Evolutionary conservation across 1,140 invertebrate genomes (phyloP).

Genomic region (Belonocnema kinseyi): DNA sequence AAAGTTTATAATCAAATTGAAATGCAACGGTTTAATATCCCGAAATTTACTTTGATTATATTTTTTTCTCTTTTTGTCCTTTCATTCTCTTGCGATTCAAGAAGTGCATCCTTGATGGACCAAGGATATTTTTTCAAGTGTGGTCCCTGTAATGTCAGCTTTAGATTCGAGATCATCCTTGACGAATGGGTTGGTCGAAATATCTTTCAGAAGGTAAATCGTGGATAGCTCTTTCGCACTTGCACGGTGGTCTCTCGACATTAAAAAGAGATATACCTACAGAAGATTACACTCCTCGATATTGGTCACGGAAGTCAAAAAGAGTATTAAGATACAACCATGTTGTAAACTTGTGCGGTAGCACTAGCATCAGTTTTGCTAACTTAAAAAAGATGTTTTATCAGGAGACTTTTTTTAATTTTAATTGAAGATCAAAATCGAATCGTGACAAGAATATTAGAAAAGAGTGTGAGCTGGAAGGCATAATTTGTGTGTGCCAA

Average conservation of each 20-base stretch:
- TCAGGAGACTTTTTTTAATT: background rate
- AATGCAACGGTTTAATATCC: too few relatives aligned
- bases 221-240: background rate
- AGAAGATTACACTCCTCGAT: constrained; percentile 1
- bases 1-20: too few relatives aligned
- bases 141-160: constrained; percentile 44
- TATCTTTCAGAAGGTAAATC: constrained; percentile 54
- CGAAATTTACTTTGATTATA: background rate
- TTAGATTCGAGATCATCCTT: constrained; percentile 58
- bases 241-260: constrained; percentile 16
- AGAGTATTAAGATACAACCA: background rate
- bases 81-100: constrained; percentile 45
- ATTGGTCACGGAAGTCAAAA: background rate
- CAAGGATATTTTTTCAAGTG: background rate
- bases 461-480: background rate
- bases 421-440: constrained; percentile 15
- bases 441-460: background rate
- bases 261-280: background rate
- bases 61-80: constrained; percentile 13
- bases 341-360: background rate
- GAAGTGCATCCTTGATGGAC: constrained; percentile 20
- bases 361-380: background rate
- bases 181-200: constrained; percentile 49
- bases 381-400: background rate
- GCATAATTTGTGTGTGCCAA: constrained; percentile 19